Evolutionary conservation across 2,888 invertebrate genomes (phyloP), one percentile per base, ranked within the genome.

Genomic region (Myathropa florea): DNA sequence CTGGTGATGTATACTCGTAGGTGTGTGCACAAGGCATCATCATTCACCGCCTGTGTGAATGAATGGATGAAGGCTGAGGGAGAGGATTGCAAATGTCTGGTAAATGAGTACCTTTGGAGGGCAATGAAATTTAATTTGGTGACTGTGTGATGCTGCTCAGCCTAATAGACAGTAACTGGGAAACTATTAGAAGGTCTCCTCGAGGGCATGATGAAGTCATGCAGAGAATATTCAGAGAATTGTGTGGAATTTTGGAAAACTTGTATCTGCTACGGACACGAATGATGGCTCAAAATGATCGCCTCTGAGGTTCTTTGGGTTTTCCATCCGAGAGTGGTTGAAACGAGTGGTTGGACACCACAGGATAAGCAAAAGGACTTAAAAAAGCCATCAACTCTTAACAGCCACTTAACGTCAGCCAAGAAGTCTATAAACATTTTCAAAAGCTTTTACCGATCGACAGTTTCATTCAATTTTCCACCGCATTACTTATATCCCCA

Each of bases 91-190:
- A 70, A 36, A 39, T 59, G 57, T 70, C 68, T 57, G 36, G 14
- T 33, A 59, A 70, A 59, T 39, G 36, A 59, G 59, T 26, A 70
- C 70, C 70, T 59, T 70, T 36, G 36, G 70, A 59, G 70, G 7
- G 59, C 36, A 70, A 70, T 70, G 70, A 36, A 70, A 70, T 70
- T 70, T 70, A 36, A 70, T 59, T 70, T 70, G 59, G 18, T 39
- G 70, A 59, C 36, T 39, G 14, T 57, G 36, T 36, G 70, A 18
- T 70, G 70, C 36, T 36, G 33, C 14, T 3, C 39, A 14, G 57
- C n/a, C 55, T 59, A 57, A 70, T 59, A 70, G 57, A 68, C 33
- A 68, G 68, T 28, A 18, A 57, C 68, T 57, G 28, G 21, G 23
- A 57, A 57, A 28, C 59, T 36, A 59, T 59, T 59, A 39, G 36